These are phyloP conservation scores for Zaprionus tsacasi DNA, from an alignment of 1,140 invertebrate genomes.

Conservation along the genomic window DNA sequence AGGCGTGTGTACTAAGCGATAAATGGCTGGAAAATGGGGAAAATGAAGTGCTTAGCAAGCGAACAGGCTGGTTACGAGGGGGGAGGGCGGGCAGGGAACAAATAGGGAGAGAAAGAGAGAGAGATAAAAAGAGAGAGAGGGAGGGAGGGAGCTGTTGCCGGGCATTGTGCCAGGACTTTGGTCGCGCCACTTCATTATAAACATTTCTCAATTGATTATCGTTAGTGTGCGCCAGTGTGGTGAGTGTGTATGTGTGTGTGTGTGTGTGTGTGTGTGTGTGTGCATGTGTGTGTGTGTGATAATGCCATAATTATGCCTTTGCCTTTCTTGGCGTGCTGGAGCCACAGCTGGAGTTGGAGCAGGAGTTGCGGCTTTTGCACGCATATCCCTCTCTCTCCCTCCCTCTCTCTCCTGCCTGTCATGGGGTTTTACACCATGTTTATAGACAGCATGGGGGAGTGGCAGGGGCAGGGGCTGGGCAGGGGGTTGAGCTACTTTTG, in stretches of 20 bases:
- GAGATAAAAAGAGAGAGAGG: too few species aligned
- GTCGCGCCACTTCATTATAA: conserved; percentile 77
- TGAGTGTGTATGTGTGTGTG: conserved; percentile 1
- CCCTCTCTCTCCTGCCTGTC: conserved; percentile 26
- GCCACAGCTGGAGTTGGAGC: conserved; percentile 40
- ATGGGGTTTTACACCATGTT: conserved; percentile 58
- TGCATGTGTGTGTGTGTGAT: conserved; percentile 58
- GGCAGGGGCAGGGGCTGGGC: conserved; percentile 6
- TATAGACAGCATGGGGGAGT: conserved; percentile 41
- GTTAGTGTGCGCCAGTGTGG: conserved; percentile 56
- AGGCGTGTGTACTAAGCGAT: conserved; percentile 2
- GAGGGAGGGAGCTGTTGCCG: conserved; percentile 2
- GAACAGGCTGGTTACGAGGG: background rate
- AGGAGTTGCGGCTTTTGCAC: conserved; percentile 69
- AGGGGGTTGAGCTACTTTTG: conserved; percentile 53
- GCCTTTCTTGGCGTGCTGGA: conserved; percentile 63
- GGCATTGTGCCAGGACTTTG: conserved; percentile 56
- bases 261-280: conserved; percentile 12
- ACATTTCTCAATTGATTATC: conserved; percentile 82
- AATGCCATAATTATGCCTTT: conserved; percentile 79
- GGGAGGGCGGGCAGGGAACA: background rate
- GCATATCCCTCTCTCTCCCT: background rate
- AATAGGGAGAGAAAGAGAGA: too few species aligned
- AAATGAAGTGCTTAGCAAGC: conserved; percentile 73
- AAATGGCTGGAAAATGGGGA: conserved; percentile 43